Evolutionary conservation across 2,797 vertebrate genomes (phyloP), one percentile per base, ranked within the genome.

Genomic region (Hylomyscus alleni): DNA sequence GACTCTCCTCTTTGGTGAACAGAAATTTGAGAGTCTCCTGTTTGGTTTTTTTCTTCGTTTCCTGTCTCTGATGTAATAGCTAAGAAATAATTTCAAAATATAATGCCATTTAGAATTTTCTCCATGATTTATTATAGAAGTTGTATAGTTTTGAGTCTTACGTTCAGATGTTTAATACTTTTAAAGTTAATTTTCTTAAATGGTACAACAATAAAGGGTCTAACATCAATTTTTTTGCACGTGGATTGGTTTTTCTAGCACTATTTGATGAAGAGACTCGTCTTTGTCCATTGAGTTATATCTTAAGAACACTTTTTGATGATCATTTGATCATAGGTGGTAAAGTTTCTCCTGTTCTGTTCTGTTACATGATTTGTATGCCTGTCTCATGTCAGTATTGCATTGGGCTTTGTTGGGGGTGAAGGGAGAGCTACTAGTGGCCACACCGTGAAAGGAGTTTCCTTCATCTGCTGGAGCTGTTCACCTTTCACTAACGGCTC

Each of bases 201-300:
- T 67, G 15, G 20, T 60, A 0, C 19, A 82, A 50, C 3, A 56
- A 60, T 78, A 89, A 40, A 29, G 13, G 13, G 47, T 83, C 29
- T 29, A 86, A 5, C 12, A 89, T 83, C 67, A 81, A 65, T 96
- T 34, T 76, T 94, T 80, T 83, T 81, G 15, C 15, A 20, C 95
- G 52, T 83, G 2, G 60, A 22, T 77, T 15, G 62, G 2, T 75
- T 93, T 95, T 69, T 20, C 69, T 19, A 91, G 13, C 47, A 90
- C n/a, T 14, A 19, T 90, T 94, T 95, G 54, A 94, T 95, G 54
- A 94, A 90, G 81, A 95, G 31, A 90, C 26, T 80, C 1, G 50
- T 73, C 37, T 40, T 87, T 96, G 50, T 65, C 56, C 34, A 10
- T 67, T 89, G 52, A 65, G 11, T 91, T 72, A 34, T 50, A 44